Evolutionary conservation across 2,797 vertebrate genomes (phyloP).

Genomic region (Gastrophryne carolinensis): DNA sequence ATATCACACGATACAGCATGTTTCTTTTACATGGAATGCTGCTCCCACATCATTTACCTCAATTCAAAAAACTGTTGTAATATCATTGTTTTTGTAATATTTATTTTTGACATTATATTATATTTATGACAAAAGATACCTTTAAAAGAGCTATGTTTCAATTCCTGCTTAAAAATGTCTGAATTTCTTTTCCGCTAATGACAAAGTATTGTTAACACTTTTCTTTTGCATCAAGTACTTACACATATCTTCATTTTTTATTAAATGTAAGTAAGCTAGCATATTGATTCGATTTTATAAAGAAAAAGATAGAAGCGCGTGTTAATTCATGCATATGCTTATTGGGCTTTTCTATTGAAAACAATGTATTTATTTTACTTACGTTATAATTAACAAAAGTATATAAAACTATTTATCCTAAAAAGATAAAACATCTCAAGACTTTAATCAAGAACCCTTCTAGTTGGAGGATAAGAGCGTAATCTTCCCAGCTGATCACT

Average conservation of each 20-base stretch:
- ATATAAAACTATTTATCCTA: too few relatives aligned
- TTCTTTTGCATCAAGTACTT: background rate
- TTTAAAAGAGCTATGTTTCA: background rate
- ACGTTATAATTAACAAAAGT: too few relatives aligned
- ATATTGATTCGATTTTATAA: background rate
- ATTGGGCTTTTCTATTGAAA: too few relatives aligned
- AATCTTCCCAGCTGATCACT: too few relatives aligned
- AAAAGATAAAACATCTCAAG: too few relatives aligned
- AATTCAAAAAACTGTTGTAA: background rate
- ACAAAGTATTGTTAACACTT: background rate
- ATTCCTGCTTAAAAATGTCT: background rate
- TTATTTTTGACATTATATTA: background rate
- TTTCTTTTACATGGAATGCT: slow-evolving; percentile 13
- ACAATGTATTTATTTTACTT: too few relatives aligned
- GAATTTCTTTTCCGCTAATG: background rate
- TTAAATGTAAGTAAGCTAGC: background rate
- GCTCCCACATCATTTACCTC: background rate
- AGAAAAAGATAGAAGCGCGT: background rate
- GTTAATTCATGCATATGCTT: background rate
- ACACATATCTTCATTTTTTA: background rate
- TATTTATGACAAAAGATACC: background rate
- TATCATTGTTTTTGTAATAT: background rate
- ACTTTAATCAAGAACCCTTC: too few relatives aligned
- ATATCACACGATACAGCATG: slow-evolving; percentile 12
- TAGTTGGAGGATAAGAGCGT: too few relatives aligned